A percentile compares a stretch with the other conserved stretches of the same genome.
These are phyloP conservation scores for Oasisia sp. DNA, from an alignment of 2,888 invertebrate genomes.

Conservation along the genomic window DNA sequence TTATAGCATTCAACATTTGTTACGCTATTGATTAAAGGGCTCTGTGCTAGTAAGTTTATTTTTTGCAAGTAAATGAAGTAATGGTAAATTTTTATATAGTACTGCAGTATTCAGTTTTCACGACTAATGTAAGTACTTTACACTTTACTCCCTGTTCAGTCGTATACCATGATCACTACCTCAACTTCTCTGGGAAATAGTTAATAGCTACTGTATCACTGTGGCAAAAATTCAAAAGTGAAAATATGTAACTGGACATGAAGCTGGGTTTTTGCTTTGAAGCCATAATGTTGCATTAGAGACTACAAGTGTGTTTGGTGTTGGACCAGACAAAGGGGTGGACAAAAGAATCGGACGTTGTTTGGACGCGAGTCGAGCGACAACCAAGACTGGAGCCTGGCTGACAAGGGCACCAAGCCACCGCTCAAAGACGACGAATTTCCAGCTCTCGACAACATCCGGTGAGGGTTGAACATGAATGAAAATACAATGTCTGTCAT, in stretches of 20 bases:
- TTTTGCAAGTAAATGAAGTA: too few relatives aligned
- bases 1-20: not conserved
- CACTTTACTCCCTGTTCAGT: too few relatives aligned
- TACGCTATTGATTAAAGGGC: not conserved
- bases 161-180: too few relatives aligned
- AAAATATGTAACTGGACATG: not conserved
- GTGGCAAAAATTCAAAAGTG: not conserved
- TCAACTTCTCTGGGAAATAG: too few relatives aligned
- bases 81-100: too few relatives aligned
- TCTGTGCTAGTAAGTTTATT: too few relatives aligned
- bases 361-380: not conserved
- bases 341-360: not conserved
- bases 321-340: not conserved
- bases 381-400: not conserved
- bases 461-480: not conserved
- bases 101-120: too few relatives aligned
- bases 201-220: too few relatives aligned
- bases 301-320: not conserved
- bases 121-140: too few relatives aligned
- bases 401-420: not conserved
- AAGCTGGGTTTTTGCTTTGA: not conserved
- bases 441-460: not conserved
- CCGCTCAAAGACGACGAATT: not conserved
- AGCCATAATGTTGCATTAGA: not conserved
- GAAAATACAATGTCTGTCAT: not conserved